These are phyloP conservation scores for Hemistola chrysoprasaria DNA, from an alignment of 2,888 invertebrate genomes.

Conservation along the genomic window DNA sequence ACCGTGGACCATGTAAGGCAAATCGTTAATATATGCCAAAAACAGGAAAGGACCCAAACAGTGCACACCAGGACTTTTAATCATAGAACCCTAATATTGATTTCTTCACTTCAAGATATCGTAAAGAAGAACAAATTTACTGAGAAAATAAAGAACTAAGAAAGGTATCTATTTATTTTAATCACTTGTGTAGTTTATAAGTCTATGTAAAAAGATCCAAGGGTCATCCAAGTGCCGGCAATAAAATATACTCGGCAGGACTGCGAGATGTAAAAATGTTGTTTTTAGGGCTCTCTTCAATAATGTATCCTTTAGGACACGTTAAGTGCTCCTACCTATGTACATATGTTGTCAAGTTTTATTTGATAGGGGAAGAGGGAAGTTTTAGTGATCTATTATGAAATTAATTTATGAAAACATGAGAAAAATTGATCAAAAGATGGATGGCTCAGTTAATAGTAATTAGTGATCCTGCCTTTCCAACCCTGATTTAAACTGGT, in stretches of 20 bases:
- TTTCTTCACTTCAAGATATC: too few relatives aligned
- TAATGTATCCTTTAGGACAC: constrained; percentile 73
- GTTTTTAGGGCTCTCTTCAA: constrained; percentile 72
- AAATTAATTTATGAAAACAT: too few relatives aligned
- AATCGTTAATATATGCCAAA: too few relatives aligned
- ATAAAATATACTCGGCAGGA: constrained; percentile 76
- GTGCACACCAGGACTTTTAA: too few relatives aligned
- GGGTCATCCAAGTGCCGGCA: constrained; percentile 75
- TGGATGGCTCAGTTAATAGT: too few relatives aligned
- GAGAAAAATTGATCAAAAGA: too few relatives aligned
- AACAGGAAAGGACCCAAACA: too few relatives aligned
- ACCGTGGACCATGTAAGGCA: too few relatives aligned
- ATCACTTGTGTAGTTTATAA: constrained; percentile 32
- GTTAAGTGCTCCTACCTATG: constrained; percentile 67
- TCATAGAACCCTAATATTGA: too few relatives aligned
- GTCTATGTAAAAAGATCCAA: constrained; percentile 54
- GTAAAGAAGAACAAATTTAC: too few relatives aligned
- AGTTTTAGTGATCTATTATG: constrained; percentile 5
- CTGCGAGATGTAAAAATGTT: constrained; percentile 77
- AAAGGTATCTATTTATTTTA: constrained; percentile 4
- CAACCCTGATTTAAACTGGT: too few relatives aligned
- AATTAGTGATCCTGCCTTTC: too few relatives aligned
- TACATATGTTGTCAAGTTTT: constrained; percentile 23
- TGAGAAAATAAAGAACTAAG: background rate
- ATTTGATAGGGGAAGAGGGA: constrained; percentile 12